Conservation (phyloP, 2,888 invertebrate genomes). For the Agrochola litura region DNA sequence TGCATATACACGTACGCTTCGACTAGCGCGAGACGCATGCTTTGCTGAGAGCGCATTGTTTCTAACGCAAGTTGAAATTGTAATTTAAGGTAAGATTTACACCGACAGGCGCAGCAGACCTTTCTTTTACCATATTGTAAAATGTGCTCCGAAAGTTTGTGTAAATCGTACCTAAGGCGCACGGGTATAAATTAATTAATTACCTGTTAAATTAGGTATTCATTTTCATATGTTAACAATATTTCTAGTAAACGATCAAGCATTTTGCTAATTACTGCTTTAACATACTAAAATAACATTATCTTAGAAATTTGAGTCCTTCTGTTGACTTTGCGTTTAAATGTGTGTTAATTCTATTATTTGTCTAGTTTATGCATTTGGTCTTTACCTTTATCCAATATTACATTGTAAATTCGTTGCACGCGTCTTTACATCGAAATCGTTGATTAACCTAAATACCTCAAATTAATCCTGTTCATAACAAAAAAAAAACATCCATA, state of each 20-base stretch:
- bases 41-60: background rate
- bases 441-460: background rate
- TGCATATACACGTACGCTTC: background rate
- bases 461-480: background rate
- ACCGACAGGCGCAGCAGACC: background rate
- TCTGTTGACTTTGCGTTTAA: background rate
- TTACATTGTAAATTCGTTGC: background rate
- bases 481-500: background rate
- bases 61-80: background rate
- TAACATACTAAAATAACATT: background rate
- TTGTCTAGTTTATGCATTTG: slow-evolving; percentile 7
- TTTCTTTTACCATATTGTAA: slow-evolving; percentile 1
- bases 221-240: slow-evolving; percentile 20
- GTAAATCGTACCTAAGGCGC: background rate
- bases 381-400: background rate
- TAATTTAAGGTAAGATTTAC: background rate
- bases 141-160: background rate
- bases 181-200: background rate
- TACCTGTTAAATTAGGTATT: background rate
- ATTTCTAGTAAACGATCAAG: background rate
- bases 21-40: background rate
- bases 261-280: slow-evolving; percentile 4
- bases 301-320: background rate
- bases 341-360: slow-evolving; percentile 13
- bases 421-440: background rate